Percentiles rank a stretch among this genome's conserved stretches.
These are phyloP conservation scores for Anabas testudineus DNA, from an alignment of 2,797 vertebrate species.

Conservation along the genomic window DNA sequence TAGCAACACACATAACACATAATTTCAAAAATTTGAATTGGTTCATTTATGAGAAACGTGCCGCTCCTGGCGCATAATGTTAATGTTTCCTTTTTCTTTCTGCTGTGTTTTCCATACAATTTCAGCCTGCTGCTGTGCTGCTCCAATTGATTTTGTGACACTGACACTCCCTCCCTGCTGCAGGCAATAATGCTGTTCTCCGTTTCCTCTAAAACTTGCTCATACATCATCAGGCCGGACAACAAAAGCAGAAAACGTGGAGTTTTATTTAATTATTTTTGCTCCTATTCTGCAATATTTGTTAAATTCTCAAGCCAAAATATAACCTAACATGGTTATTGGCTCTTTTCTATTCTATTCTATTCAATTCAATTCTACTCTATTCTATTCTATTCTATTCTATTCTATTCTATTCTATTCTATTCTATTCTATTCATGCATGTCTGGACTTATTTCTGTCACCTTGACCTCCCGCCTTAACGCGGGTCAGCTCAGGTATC, in stretches of 20 bases:
- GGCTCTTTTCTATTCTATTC: background rate
- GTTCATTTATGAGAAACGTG: too few species aligned
- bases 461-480: conserved; percentile 71
- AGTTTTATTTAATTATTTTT: background rate
- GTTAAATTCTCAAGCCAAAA: too few species aligned
- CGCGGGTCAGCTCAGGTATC: conserved; percentile 69
- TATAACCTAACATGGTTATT: background rate
- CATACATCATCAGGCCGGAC: conserved; percentile 46
- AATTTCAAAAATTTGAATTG: background rate
- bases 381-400: background rate
- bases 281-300: too few species aligned
- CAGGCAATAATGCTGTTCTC: conserved; percentile 48
- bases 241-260: conserved; percentile 12
- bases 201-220: conserved; percentile 53
- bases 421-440: background rate
- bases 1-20: too few species aligned
- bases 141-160: conserved; percentile 68
- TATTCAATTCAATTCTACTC: background rate
- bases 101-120: conserved; percentile 25
- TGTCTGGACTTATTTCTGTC: conserved; percentile 31
- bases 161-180: conserved; percentile 51
- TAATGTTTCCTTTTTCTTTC: background rate
- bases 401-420: conserved; percentile 5
- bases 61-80: background rate
- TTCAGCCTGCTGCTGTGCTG: conserved; percentile 17